Base-by-base conservation (phyloP, 2,797 vertebrate genomes). In the Melanotaenia boesemani region DNA sequence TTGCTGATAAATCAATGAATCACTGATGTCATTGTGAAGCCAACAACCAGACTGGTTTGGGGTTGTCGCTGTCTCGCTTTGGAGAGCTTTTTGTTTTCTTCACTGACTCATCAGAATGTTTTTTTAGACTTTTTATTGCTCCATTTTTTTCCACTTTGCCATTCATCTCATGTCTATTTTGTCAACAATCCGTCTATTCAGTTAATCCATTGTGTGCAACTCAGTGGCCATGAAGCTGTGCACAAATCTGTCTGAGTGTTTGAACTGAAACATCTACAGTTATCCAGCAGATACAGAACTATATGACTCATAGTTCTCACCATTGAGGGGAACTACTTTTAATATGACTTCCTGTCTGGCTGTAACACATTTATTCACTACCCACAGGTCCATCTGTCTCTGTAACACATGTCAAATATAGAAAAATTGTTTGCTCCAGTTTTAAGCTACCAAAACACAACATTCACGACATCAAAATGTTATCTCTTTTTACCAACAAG, bases 171-270 rank as follows among this genome's bases (percentile, higher is more conserved):
- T 4, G 30, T 67, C 46, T 62, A 8, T 72, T 57, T 71, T 63
- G 28, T 58, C 55, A 41, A 46, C 50, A 28, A 36, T 48, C 56
- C 10, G 55, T 72, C 44, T 39, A 20, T 72, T 67, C 39, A 60
- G 61, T 50, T 86, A 66, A 48, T 65, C 77, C 66, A 30, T 72
- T 16, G 32, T 56, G 68, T 52, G 72, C 7, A 61, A 69, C 66
- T 78, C 48, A 65, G 13, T 6, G 15, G 20, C 24, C 46, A 2
- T 13, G 58, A 48, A 70, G 63, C 60, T 20, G 64, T 22, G 71
- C 77, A 82, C 83, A 65, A 83, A 82, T 82, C 74, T 78, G 68
- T 76, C 22, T 66, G 63, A 55, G 73, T 41, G 71, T 81, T 79
- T 70, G 62, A 57, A 54, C 32, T n/a, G 12, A 8, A 69, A 8